Evolutionary conservation across 2,888 invertebrate genomes (phyloP).

Genomic region (Ectemnius lituratus): DNA sequence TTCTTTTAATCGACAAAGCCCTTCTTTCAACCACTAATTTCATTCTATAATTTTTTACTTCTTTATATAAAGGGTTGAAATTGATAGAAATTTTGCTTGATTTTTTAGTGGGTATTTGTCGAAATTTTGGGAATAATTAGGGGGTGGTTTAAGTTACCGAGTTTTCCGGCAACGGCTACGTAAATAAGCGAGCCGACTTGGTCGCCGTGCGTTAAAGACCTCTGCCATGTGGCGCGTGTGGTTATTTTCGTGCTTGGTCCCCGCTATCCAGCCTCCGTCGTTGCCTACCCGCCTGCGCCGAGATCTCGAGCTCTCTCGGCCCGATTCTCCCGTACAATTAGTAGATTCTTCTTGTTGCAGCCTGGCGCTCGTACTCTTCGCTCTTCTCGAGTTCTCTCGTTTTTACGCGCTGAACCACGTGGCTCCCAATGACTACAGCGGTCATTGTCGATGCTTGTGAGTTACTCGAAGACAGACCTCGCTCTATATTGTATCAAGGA

Average conservation of each 20-base stretch:
- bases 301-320: not conserved
- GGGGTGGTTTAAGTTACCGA: not conserved
- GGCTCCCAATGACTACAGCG: not conserved
- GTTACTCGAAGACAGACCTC: not conserved
- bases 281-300: constrained; percentile 17
- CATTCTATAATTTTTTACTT: too few relatives aligned
- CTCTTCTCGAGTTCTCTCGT: not conserved
- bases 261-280: constrained; percentile 41
- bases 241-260: constrained; percentile 76
- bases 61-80: too few relatives aligned
- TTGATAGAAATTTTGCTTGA: too few relatives aligned
- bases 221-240: constrained; percentile 72
- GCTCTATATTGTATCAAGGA: not conserved
- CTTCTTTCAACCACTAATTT: too few relatives aligned
- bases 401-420: not conserved
- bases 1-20: too few relatives aligned
- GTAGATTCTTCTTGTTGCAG: not conserved
- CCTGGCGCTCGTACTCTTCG: not conserved
- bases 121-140: too few relatives aligned
- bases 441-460: not conserved
- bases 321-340: not conserved
- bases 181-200: constrained; percentile 41
- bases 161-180: constrained; percentile 24
- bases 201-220: constrained; percentile 59
- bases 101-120: too few relatives aligned